These are phyloP conservation scores for Coenonympha arcania DNA, from an alignment of 2,888 invertebrate species.

Conservation along the genomic window DNA sequence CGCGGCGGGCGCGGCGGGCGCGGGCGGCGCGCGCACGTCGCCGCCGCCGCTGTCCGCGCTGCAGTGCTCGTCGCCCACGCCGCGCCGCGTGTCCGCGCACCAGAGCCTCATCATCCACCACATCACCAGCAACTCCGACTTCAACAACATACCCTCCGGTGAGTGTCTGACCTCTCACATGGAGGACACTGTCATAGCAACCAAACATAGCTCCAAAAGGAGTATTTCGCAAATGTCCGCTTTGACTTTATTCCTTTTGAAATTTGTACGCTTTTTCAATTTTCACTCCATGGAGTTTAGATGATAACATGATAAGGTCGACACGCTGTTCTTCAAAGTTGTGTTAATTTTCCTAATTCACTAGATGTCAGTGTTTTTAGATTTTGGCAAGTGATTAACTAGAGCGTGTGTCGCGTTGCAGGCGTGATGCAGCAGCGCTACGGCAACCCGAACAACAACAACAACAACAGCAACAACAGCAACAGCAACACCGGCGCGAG, in stretches of 20 bases:
- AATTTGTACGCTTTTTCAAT: too few relatives aligned
- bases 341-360: too few relatives aligned
- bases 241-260: too few relatives aligned
- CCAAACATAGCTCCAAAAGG: too few relatives aligned
- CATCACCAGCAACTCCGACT: conserved; percentile 68
- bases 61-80: conserved; percentile 68
- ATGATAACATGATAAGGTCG: too few relatives aligned
- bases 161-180: too few relatives aligned
- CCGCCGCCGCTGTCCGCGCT: conserved; percentile 65
- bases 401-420: conserved; percentile 29
- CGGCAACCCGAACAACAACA: conserved; percentile 35
- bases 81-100: conserved; percentile 66
- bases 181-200: too few relatives aligned
- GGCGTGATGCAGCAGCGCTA: conserved; percentile 59
- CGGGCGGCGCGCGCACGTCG: conserved; percentile 38
- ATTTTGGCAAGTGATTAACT: too few relatives aligned
- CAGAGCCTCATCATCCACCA: conserved; percentile 69
- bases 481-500: conserved; percentile 1
- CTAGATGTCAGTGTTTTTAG: too few relatives aligned
- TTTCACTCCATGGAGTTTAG: too few relatives aligned
- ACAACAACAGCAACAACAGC: background rate
- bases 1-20: conserved; percentile 14
- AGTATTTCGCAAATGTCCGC: too few relatives aligned
- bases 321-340: too few relatives aligned
- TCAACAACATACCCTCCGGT: conserved; percentile 67